A percentile compares a stretch with the other conserved stretches of the same genome.
Conservation (phyloP, 2,797 vertebrate genomes). For the Nannoperca obscura region DNA sequence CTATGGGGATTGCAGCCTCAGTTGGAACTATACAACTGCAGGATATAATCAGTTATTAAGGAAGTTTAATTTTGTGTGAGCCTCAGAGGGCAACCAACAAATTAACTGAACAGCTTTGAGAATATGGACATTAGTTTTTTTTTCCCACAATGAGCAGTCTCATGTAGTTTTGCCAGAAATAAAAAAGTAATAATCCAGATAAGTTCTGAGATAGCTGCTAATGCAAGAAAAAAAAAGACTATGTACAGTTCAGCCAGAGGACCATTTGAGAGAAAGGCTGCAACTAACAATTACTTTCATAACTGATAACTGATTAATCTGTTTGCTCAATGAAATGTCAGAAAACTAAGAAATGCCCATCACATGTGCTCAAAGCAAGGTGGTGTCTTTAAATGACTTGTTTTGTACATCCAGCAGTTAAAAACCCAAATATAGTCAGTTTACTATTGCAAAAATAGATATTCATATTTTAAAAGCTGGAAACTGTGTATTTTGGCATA, state of each 20-base stretch:
- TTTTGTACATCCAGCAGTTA: background rate
- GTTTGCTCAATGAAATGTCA: background rate
- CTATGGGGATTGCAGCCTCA: constrained; percentile 39
- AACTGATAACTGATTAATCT: background rate
- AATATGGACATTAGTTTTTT: background rate
- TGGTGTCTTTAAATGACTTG: background rate
- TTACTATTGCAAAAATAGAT: too few relatives aligned
- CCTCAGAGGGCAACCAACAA: constrained; percentile 9
- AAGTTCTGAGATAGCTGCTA: constrained; percentile 12
- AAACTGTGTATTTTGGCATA: background rate
- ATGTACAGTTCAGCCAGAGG: background rate
- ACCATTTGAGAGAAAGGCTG: constrained; percentile 5
- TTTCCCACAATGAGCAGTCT: constrained; percentile 2
- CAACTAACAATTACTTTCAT: background rate
- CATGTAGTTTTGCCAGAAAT: background rate
- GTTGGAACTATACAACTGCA: constrained; percentile 52
- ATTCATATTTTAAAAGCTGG: background rate
- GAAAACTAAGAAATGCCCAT: background rate
- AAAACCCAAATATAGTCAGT: too few relatives aligned
- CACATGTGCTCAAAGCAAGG: background rate
- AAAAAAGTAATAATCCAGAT: background rate
- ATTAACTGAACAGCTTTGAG: constrained; percentile 21
- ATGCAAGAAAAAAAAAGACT: constrained; percentile 1
- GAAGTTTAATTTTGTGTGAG: constrained; percentile 20
- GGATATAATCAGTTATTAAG: constrained; percentile 47